Percentiles rank a stretch among this genome's conserved stretches.
These are phyloP conservation scores for Cercopithecus mona DNA, from an alignment of 2,113 vertebrate genomes.

Conservation along the genomic window DNA sequence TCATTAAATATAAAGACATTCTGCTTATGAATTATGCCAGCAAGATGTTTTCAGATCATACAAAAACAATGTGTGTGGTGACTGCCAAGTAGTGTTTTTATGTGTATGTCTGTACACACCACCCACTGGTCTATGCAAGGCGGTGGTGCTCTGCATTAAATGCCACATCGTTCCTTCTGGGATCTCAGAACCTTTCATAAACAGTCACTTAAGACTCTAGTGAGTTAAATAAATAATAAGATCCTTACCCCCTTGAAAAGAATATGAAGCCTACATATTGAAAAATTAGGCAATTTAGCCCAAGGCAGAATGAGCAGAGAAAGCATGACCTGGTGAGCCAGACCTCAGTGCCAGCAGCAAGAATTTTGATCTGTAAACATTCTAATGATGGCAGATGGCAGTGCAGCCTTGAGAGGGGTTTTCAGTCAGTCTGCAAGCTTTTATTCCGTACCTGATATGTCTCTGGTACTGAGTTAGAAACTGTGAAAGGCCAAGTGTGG, in stretches of 20 bases:
- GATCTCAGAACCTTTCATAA: not conserved
- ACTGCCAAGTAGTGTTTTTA: constrained; percentile 19
- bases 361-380: constrained; percentile 6
- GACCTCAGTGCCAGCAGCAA: not conserved
- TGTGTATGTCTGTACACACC: not conserved
- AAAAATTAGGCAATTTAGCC: constrained; percentile 56
- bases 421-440: not conserved
- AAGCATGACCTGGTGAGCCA: not conserved
- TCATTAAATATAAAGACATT: constrained; percentile 43
- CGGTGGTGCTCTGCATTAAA: not conserved
- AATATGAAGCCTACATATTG: constrained; percentile 52
- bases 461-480: not conserved
- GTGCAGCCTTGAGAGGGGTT: not conserved
- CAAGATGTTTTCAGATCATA: constrained; percentile 39
- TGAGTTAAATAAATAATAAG: constrained; percentile 50
- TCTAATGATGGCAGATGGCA: not conserved
- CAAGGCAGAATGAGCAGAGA: constrained; percentile 9
- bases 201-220: not conserved
- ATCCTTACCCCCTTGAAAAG: constrained; percentile 4
- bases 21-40: constrained; percentile 50
- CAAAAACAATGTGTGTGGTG: not conserved
- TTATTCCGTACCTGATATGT: not conserved
- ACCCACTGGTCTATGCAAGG: not conserved
- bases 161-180: not conserved
- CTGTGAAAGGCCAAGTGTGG: not conserved